A percentile compares a stretch with the other conserved stretches of the same genome.
Evolutionary conservation across 2,888 invertebrate genomes (phyloP).

Genomic region (Luperina testacea): DNA sequence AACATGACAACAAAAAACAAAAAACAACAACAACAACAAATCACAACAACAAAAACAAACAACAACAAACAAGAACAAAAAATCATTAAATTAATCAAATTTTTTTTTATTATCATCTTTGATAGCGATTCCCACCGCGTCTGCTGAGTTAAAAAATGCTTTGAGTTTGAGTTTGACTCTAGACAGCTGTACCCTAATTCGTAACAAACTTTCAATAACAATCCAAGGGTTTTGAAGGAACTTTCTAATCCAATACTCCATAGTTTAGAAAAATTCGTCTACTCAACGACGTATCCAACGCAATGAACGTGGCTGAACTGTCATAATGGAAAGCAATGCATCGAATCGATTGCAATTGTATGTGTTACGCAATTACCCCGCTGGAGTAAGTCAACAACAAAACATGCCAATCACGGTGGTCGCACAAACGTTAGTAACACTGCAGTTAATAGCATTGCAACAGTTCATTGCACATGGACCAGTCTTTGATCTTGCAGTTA

Average conservation of each 20-base stretch:
- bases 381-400: neutral
- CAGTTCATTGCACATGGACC: slow-evolving; percentile 47
- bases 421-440: slow-evolving; percentile 6
- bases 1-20: no score
- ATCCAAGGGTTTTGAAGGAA: neutral
- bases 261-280: no score
- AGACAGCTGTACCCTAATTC: neutral
- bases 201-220: neutral
- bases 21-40: no score
- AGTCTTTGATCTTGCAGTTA: slow-evolving; percentile 60
- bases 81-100: no score
- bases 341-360: neutral
- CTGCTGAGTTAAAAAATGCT: no score
- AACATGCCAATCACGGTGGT: slow-evolving; percentile 19
- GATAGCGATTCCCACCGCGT: no score
- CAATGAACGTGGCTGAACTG: neutral
- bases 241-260: no score
- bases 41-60: no score
- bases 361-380: no score
- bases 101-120: no score
- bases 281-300: neutral
- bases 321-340: neutral
- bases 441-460: slow-evolving; percentile 28
- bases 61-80: no score
- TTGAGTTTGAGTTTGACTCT: no score